These are phyloP conservation scores for Tetragonisca angustula DNA, from an alignment of 2,888 invertebrate genomes.

Conservation along the genomic window DNA sequence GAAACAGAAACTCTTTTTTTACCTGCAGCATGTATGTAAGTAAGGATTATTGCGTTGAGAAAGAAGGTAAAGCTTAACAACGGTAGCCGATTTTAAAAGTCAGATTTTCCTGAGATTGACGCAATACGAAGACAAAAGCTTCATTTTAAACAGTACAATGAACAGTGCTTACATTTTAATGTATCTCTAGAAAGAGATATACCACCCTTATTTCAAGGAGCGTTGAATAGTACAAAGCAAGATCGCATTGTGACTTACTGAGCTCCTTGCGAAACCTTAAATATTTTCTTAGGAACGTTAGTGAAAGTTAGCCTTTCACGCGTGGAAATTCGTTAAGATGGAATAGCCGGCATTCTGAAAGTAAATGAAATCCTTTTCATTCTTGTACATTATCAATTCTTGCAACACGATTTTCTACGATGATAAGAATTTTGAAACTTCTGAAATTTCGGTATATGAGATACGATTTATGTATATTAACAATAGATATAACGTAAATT, in stretches of 20 bases:
- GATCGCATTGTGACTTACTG: neutral
- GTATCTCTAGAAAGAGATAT: neutral
- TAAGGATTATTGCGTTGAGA: neutral
- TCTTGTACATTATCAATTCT: neutral
- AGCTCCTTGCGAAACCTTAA: neutral
- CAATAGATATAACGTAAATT: neutral
- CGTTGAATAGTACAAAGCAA: slow-evolving; percentile 6
- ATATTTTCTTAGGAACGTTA: slow-evolving; percentile 22
- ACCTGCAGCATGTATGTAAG: neutral
- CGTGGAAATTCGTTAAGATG: slow-evolving; percentile 20
- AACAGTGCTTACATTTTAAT: neutral
- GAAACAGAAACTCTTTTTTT: neutral
- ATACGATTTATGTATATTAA: neutral
- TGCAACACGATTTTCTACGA: neutral
- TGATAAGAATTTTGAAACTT: neutral
- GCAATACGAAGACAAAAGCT: neutral
- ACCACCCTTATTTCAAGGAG: slow-evolving; percentile 3
- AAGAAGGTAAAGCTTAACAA: neutral
- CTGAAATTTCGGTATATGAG: neutral
- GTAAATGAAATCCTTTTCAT: neutral
- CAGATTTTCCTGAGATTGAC: neutral
- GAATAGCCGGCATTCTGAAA: neutral
- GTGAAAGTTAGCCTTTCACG: neutral
- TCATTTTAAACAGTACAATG: slow-evolving; percentile 1
- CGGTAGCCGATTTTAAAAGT: neutral